Evolutionary conservation across 2,113 vertebrate genomes (phyloP).

Genomic region (Daubentonia madagascariensis): DNA sequence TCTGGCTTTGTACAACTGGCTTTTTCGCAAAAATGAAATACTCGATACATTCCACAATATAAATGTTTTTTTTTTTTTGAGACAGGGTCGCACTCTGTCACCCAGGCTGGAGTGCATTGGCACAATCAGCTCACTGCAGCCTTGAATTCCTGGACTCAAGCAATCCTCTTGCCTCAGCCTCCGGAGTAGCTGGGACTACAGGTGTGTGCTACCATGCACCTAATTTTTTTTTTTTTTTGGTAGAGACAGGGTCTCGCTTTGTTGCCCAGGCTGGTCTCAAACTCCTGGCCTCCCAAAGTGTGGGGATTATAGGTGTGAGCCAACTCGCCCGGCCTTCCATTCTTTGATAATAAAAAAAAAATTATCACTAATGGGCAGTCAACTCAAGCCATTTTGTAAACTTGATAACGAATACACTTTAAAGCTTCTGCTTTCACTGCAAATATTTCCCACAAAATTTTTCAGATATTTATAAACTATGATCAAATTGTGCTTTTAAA

Average conservation of each 20-base stretch:
- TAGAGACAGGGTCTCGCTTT: too few species aligned
- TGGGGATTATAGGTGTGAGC: too few species aligned
- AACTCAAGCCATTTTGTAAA: not conserved
- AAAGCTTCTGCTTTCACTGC: constrained; percentile 9
- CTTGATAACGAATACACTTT: not conserved
- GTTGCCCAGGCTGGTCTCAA: too few species aligned
- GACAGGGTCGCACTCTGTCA: too few species aligned
- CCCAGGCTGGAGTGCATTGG: too few species aligned
- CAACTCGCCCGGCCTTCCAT: not conserved
- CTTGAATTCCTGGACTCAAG: too few species aligned
- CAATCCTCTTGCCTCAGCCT: too few species aligned
- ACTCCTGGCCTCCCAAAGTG: too few species aligned
- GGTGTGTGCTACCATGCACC: too few species aligned
- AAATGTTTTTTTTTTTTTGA: not conserved
- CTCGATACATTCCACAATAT: not conserved
- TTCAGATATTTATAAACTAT: not conserved
- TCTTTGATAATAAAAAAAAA: not conserved
- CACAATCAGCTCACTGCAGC: too few species aligned
- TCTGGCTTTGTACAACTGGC: not conserved
- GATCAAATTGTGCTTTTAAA: constrained; percentile 4
- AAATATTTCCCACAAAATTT: constrained; percentile 11
- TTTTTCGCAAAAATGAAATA: not conserved
- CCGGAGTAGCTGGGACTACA: too few species aligned
- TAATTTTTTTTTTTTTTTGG: too few species aligned
- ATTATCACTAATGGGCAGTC: not conserved